Evolutionary conservation across 2,888 invertebrate species (phyloP), one percentile per base, ranked within the genome.

Genomic region (Drosophila paucipuncta): DNA sequence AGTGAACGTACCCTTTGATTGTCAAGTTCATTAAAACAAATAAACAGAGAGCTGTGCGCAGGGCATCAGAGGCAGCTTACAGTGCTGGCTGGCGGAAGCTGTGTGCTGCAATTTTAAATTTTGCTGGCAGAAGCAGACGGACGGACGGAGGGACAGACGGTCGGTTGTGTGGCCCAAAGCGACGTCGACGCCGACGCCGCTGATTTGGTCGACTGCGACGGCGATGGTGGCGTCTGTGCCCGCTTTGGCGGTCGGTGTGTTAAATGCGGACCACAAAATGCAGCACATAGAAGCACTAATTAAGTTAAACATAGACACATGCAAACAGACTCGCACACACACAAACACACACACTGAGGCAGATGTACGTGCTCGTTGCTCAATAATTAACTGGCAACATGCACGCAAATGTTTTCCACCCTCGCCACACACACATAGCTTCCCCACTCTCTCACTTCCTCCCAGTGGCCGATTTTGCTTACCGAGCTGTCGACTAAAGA

Each of bases 291-390:
- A 74, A 79, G 89, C 89, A 81, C 87, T 88, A 88, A 88, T 88
- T 90, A 89, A 88, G 90, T 90, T 88, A 89, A 88, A 82, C 83
- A 88, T 82, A 87, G 88, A 89, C 85, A 85, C 83, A 82, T 73
- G 85, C 85, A 87, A 84, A 86, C 89, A 83, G 75, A 79, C 76
- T 76, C 43, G 33, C 50, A 63, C 54, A 75, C 68, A 74, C 59
- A 64, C 58, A 71, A n/a, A n/a, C 60, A 65, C 50, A 58, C 58
- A 57, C 66, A 71, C 67, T 68, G 53, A 62, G 63, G 62, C 68
- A 75, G 68, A 31, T 67, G 82, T 83, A 87, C 90, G 88, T 87
- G 88, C 77, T 71, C 71, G 78, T 79, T 87, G 87, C 85, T 82
- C 86, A 80, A 87, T 87, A 87, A 87, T 87, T 87, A 87, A 87